A percentile compares a stretch with the other conserved stretches of the same genome.
These are phyloP conservation scores for Diarsia brunnea DNA, from an alignment of 2,888 invertebrate genomes.

Conservation along the genomic window DNA sequence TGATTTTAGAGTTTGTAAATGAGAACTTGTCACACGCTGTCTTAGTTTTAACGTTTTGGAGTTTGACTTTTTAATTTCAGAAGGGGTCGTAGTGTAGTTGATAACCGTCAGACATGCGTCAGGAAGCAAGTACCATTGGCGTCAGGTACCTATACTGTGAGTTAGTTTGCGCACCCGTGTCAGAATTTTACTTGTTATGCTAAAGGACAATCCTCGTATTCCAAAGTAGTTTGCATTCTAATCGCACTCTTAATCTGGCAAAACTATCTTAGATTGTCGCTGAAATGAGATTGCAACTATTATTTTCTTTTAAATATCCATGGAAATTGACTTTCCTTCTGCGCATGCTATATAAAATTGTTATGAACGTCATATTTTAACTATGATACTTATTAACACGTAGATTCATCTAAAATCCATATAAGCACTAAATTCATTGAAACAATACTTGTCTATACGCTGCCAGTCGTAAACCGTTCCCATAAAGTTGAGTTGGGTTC, in stretches of 20 bases:
- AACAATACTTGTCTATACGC: constrained; percentile 21
- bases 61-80: neutral
- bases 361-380: neutral
- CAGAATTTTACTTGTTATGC: neutral
- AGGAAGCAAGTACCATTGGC: neutral
- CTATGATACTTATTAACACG: neutral
- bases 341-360: neutral
- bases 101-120: neutral
- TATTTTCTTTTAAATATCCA: neutral
- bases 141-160: neutral
- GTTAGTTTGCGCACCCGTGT: neutral
- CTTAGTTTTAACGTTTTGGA: neutral
- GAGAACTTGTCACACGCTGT: neutral
- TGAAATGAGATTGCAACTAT: neutral
- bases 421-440: constrained; percentile 7
- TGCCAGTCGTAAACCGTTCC: constrained; percentile 39
- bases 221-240: neutral
- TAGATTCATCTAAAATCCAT: neutral
- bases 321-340: neutral
- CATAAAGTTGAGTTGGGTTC: constrained; percentile 38
- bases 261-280: neutral
- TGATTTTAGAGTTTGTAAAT: neutral
- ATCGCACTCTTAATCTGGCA: neutral
- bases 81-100: neutral
- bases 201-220: neutral